Conservation (phyloP, 2,888 invertebrate species). For the Beris chalybata region DNA sequence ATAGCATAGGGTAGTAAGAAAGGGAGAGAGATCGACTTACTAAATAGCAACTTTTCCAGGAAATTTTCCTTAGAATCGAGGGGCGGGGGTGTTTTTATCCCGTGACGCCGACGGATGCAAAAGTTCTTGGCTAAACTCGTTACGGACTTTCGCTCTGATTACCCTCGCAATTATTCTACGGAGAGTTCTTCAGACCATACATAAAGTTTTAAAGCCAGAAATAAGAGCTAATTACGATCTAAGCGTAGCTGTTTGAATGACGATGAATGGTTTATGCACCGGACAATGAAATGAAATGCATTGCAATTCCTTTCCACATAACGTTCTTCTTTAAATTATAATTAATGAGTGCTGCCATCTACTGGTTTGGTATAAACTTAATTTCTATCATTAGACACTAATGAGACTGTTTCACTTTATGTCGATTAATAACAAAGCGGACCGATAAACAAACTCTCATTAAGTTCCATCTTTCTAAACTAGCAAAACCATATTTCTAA, state of each 20-base stretch:
- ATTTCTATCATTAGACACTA: too few relatives aligned
- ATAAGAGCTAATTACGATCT: slow-evolving; percentile 32
- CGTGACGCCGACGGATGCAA: slow-evolving; percentile 1
- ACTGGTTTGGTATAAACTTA: too few relatives aligned
- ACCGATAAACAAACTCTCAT: too few relatives aligned
- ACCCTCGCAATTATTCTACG: slow-evolving; percentile 21
- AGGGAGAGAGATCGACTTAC: slow-evolving; percentile 14
- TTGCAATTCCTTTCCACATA: too few relatives aligned
- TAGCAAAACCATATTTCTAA: too few relatives aligned
- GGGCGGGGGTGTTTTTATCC: background rate
- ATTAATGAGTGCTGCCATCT: too few relatives aligned
- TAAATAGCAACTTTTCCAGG: slow-evolving; percentile 28
- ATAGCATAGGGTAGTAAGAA: background rate
- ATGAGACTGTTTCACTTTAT: too few relatives aligned
- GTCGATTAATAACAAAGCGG: too few relatives aligned
- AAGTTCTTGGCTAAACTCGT: slow-evolving; percentile 24
- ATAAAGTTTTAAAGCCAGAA: slow-evolving; percentile 20
- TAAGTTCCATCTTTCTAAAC: too few relatives aligned
- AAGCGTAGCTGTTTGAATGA: slow-evolving; percentile 29
- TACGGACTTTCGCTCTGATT: slow-evolving; percentile 31
- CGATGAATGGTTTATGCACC: slow-evolving; percentile 23
- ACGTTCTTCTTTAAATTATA: too few relatives aligned
- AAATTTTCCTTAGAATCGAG: slow-evolving; percentile 23
- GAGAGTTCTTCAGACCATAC: background rate
- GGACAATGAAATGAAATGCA: too few relatives aligned